Evolutionary conservation across 2,888 invertebrate genomes (phyloP).

Genomic region (Temnothorax ravouxi): DNA sequence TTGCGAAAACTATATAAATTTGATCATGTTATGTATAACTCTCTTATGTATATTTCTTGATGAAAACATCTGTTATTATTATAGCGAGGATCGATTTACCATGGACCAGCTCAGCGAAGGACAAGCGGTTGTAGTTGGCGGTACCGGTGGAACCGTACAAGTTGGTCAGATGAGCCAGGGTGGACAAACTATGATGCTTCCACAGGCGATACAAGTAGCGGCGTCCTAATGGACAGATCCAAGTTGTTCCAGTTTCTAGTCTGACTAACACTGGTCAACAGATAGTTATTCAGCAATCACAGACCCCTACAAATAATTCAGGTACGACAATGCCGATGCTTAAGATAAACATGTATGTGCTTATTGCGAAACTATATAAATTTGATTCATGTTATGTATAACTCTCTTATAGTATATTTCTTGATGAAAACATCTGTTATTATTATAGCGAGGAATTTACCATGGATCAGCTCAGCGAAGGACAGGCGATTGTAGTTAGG

Average conservation of each 20-base stretch:
- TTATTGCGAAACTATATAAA: too few relatives aligned
- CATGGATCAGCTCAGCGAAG: slow-evolving; percentile 85
- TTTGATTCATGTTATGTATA: too few relatives aligned
- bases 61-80: too few relatives aligned
- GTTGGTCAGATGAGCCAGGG: slow-evolving; percentile 87
- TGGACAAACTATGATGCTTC: slow-evolving; percentile 89
- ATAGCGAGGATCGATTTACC: slow-evolving; percentile 17
- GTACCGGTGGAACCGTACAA: slow-evolving; percentile 83
- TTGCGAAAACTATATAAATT: too few relatives aligned
- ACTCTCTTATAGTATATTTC: too few relatives aligned
- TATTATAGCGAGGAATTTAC: slow-evolving; percentile 40
- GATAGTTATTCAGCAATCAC: slow-evolving; percentile 89
- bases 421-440: too few relatives aligned
- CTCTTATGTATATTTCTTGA: too few relatives aligned
- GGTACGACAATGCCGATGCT: too few relatives aligned
- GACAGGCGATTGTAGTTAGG: slow-evolving; percentile 85
- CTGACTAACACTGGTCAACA: slow-evolving; percentile 87
- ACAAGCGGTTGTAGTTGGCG: slow-evolving; percentile 84
- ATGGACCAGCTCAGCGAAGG: slow-evolving; percentile 85
- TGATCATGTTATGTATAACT: too few relatives aligned
- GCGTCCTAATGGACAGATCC: slow-evolving; percentile 90
- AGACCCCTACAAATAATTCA: too few relatives aligned
- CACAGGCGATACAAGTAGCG: slow-evolving; percentile 88
- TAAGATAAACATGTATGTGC: too few relatives aligned
- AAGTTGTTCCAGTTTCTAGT: slow-evolving; percentile 91